Base-by-base conservation (phyloP, 2,797 vertebrate species). In the Danio jaintianensis region DNA sequence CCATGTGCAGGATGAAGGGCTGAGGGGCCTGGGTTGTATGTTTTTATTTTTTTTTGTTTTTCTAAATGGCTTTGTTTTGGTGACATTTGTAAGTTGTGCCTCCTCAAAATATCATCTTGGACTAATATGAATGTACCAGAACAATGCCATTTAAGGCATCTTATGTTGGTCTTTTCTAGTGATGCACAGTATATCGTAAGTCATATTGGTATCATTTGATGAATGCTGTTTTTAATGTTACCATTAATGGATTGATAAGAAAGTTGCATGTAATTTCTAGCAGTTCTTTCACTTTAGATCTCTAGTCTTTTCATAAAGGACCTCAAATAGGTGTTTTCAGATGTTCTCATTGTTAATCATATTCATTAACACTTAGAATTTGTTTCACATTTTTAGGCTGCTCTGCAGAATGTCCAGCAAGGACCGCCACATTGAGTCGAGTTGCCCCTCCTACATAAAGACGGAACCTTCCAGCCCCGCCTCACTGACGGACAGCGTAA, bases 381-480 rank as follows among this genome's bases (percentile, higher is more conserved):
- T 61, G 9, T 48, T 50, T 78, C 5, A 50, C 86, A 84, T 85
- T 75, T 82, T 58, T 92, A 99, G 98, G 97, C 97, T 98, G 95
- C 97, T 99, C 95, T 99, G 98, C 97, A 99, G 98, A 98, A 99
- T 99, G 98, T 99, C 97, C 95, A 98, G 95, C 96, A 99, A 99
- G 95, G 98, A 99, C 94, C 98, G 96, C 91, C 98, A 99, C 96
- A 97, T 99, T 95, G 98, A 99, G 93, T 99, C 97, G 83, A 99
- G 95, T 95, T 99, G 98, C 94, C 97, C 97, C 91, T 99, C 98
- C 80, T 99, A 98, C 90, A 99, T 99, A 95, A 99, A 99, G 96
- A 99, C 98, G 92, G 98, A 99, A 94, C 98, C 98, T 83, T 99
- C 98, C 72, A 99, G 98, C 95, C 98, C 98, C 81, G 97, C 97